Conservation (phyloP, 64 coral and sea anemone species). For the Platygyra sinensis region DNA sequence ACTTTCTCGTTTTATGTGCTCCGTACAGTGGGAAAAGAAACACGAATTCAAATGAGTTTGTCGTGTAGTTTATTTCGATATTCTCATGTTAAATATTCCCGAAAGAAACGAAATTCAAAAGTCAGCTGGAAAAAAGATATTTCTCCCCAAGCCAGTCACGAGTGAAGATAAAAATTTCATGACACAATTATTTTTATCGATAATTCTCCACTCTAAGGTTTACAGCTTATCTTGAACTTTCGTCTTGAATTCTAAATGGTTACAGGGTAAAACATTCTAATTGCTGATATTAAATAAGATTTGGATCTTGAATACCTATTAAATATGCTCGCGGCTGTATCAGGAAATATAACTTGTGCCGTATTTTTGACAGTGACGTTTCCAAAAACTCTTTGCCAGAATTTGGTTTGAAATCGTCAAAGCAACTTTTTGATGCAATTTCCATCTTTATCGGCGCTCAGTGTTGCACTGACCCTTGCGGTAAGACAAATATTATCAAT, state of each 20-base stretch:
- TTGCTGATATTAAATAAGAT: background rate
- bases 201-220: background rate
- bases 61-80: too few relatives aligned
- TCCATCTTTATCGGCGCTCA: background rate
- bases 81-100: background rate
- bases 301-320: background rate
- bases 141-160: background rate
- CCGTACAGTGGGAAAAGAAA: background rate
- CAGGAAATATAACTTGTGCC: background rate
- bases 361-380: background rate
- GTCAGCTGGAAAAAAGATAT: background rate
- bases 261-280: background rate
- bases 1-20: too few relatives aligned
- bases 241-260: conserved; percentile 8
- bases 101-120: background rate
- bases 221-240: background rate
- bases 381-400: background rate
- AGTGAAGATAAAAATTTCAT: conserved; percentile 6
- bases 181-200: conserved; percentile 1
- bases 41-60: background rate
- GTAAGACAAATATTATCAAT: too few relatives aligned
- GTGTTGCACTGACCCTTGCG: too few relatives aligned
- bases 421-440: background rate
- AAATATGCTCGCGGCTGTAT: background rate
- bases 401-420: background rate